Base-by-base conservation (phyloP, 1,140 invertebrate species). In the Trialeurodes vaporariorum region DNA sequence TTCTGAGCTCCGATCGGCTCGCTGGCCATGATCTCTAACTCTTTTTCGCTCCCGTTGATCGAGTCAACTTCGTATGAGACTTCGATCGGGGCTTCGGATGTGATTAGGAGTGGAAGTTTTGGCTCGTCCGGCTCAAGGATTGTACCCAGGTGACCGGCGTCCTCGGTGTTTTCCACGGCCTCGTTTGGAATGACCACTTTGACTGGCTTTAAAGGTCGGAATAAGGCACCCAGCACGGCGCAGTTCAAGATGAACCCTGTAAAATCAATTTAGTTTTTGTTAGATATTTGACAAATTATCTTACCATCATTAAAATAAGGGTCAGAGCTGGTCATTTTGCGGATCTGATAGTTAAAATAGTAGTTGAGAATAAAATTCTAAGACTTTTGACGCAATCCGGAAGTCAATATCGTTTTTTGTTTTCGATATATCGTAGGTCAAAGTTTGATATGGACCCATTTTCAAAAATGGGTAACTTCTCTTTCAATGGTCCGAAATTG, bases 191-290 rank as follows among this genome's bases (percentile, higher is more conserved):
- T 83, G 13, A 89, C 82, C 1, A 86, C 82, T 40, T 75, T 74
- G n/a, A 77, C 78, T 0, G 88, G 87, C 68, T 88, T 84, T 17
- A 94, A 80, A 0, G 91, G 91, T 61, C 90, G 84, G 75, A 92
- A 96, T 72, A 93, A 79, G 0, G 86, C 78, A 17, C 91, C 92
- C 72, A 87, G 92, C n/a, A 92, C 71, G 0, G 84, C 82, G 76
- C 93, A 94, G 61, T 86, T 81, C 13, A 93, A 74, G 17, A 91
- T 78, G 70, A 92, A 83, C 9, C 83, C 87, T 88, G 72, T 27
- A 40, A 25, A 61, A 58, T n/a, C n/a, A n/a, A n/a, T n/a, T n/a
- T n/a, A n/a, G n/a, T n/a, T n/a, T n/a, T n/a, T n/a, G n/a, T n/a
- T n/a, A n/a, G n/a, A n/a, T n/a, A n/a, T n/a, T n/a, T n/a, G n/a